Conservation (phyloP, 2,888 invertebrate species). For the Pyrgus malvae region DNA sequence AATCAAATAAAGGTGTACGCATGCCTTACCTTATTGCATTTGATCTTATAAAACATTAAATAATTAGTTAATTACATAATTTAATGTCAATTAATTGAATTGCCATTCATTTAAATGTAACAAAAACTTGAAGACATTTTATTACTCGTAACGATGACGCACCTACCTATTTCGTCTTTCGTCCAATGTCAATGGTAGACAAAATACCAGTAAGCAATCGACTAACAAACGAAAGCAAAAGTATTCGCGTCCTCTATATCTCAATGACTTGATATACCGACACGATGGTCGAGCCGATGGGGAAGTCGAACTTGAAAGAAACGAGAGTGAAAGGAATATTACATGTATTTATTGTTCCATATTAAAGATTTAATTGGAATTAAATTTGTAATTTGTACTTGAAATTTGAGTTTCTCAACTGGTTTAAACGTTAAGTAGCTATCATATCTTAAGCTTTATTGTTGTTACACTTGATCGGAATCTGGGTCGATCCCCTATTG, state of each 20-base stretch:
- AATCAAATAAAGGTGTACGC: background rate
- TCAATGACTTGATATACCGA: constrained; percentile 57
- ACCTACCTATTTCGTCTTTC: background rate
- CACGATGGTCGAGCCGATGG: constrained; percentile 46
- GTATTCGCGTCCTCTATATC: constrained; percentile 57
- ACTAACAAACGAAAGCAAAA: constrained; percentile 66
- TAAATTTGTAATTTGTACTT: too few species aligned
- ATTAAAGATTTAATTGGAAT: background rate
- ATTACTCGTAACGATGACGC: background rate
- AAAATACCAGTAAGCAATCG: constrained; percentile 37
- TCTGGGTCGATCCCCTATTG: background rate
- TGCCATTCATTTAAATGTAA: too few species aligned
- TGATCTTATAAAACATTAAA: too few species aligned
- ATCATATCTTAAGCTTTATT: background rate
- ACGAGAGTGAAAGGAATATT: constrained; percentile 68
- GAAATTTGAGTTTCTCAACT: too few species aligned
- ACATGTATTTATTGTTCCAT: constrained; percentile 28
- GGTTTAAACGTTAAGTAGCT: too few species aligned
- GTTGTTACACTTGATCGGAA: background rate
- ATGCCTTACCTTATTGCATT: too few species aligned
- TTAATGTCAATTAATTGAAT: too few species aligned
- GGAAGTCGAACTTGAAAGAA: constrained; percentile 61
- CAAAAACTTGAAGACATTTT: too few species aligned
- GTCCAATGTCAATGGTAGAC: background rate
- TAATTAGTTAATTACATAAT: too few species aligned